These are phyloP conservation scores for Tokudaia muenninki DNA, from an alignment of 2,797 vertebrate species.

Conservation along the genomic window DNA sequence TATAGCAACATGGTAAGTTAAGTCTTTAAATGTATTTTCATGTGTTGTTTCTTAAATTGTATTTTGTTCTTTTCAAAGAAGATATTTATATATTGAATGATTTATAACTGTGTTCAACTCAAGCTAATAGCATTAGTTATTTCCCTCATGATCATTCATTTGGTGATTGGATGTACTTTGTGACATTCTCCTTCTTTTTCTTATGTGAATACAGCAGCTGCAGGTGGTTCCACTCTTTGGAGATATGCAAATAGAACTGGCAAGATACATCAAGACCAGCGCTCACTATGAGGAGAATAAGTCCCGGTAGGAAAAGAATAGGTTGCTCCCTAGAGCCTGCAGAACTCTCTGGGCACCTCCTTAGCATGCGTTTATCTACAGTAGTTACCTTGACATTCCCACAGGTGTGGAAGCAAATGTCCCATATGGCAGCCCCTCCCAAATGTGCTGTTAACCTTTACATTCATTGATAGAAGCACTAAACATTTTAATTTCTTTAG, in stretches of 20 bases:
- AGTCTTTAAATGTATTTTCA: background rate
- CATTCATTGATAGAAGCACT: background rate
- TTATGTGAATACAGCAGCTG: conserved; percentile 91
- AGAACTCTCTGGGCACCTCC: too few relatives aligned
- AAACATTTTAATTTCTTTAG: background rate
- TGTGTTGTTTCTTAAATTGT: background rate
- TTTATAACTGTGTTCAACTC: background rate
- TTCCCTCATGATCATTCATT: background rate
- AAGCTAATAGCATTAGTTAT: background rate
- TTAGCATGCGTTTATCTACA: background rate
- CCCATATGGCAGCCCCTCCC: background rate
- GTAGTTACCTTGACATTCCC: background rate
- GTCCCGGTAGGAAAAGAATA: conserved; percentile 91
- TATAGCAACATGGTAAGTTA: background rate
- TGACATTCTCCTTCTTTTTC: conserved; percentile 56
- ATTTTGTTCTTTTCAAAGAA: conserved; percentile 24
- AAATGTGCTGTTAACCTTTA: background rate
- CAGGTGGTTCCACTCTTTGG: conserved; percentile 99
- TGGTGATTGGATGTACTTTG: conserved; percentile 4
- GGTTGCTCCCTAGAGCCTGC: background rate
- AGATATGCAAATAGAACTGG: conserved; percentile 99
- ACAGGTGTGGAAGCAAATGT: too few relatives aligned
- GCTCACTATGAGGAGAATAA: conserved; percentile 99
- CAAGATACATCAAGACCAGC: conserved; percentile 98
- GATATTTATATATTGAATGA: background rate